These are phyloP conservation scores for Microctonus brassicae DNA, from an alignment of 2,888 invertebrate genomes.

Conservation along the genomic window DNA sequence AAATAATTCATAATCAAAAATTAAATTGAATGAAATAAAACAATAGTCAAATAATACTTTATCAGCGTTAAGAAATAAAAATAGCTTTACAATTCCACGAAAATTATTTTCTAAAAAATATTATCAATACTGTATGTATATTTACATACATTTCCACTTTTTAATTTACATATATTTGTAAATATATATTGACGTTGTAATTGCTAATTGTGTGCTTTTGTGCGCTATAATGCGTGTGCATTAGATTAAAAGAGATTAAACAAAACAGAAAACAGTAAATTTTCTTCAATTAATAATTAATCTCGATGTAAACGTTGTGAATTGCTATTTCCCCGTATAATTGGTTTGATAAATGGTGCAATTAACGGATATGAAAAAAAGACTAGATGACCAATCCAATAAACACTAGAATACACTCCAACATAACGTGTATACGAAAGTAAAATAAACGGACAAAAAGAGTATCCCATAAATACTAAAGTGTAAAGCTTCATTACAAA, in stretches of 20 bases:
- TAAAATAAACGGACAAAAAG: constrained; percentile 81
- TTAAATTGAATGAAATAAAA: not conserved
- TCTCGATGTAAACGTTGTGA: not conserved
- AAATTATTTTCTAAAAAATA: not conserved
- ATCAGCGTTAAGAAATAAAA: not conserved
- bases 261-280: not conserved
- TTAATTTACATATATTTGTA: too few relatives aligned
- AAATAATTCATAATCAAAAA: not conserved
- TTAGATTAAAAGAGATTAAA: not conserved
- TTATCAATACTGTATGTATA: not conserved
- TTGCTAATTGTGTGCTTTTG: not conserved
- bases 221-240: not conserved
- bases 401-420: constrained; percentile 75
- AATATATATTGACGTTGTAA: not conserved
- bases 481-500: constrained; percentile 80
- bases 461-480: constrained; percentile 87
- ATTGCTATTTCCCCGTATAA: constrained; percentile 49
- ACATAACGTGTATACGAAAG: constrained; percentile 80
- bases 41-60: not conserved
- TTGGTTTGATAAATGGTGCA: constrained; percentile 62
- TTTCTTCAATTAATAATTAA: not conserved
- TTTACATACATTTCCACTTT: too few relatives aligned
- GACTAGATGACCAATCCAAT: constrained; percentile 79
- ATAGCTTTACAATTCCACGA: not conserved
- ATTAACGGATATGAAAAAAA: constrained; percentile 78